phyloP scores from a whole-genome alignment of 2,888 invertebrate species.

The Caenorhabditis macrosperma region DNA sequence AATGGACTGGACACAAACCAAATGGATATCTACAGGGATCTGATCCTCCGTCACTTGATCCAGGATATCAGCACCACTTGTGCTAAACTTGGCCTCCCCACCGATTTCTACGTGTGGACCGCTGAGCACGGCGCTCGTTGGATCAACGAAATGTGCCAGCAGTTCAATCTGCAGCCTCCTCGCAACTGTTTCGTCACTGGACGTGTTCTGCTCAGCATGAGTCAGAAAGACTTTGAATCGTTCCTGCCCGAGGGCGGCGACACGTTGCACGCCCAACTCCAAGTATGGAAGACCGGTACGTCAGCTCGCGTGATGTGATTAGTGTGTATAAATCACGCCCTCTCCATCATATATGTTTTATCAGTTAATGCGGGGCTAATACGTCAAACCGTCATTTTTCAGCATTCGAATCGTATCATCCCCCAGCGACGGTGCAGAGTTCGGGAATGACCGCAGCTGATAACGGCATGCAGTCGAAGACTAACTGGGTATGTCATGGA shows the following conservation, averaged over 20 bases:
- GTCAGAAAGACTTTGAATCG: constrained; percentile 63
- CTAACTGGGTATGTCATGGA: constrained; percentile 37
- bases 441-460: constrained; percentile 63
- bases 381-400: constrained; percentile 29
- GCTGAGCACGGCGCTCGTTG: constrained; percentile 72
- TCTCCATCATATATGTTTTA: constrained; percentile 19
- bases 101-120: constrained; percentile 73
- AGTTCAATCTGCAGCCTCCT: constrained; percentile 74
- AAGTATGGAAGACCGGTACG: constrained; percentile 78
- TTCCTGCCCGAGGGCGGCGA: constrained; percentile 76
- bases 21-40: constrained; percentile 78
- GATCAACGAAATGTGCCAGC: constrained; percentile 78
- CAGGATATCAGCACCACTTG: constrained; percentile 80
- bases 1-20: constrained; percentile 59
- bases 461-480: constrained; percentile 47
- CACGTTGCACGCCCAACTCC: constrained; percentile 78
- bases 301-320: constrained; percentile 44
- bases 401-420: constrained; percentile 71
- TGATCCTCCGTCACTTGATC: constrained; percentile 79
- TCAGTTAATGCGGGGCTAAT: constrained; percentile 10
- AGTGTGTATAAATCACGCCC: constrained; percentile 35
- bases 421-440: constrained; percentile 54
- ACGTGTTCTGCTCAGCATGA: constrained; percentile 69
- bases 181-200: constrained; percentile 67
- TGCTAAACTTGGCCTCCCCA: constrained; percentile 74